phyloP scores from a whole-genome alignment of 2,888 invertebrate species.

The Watsonalla binaria region DNA sequence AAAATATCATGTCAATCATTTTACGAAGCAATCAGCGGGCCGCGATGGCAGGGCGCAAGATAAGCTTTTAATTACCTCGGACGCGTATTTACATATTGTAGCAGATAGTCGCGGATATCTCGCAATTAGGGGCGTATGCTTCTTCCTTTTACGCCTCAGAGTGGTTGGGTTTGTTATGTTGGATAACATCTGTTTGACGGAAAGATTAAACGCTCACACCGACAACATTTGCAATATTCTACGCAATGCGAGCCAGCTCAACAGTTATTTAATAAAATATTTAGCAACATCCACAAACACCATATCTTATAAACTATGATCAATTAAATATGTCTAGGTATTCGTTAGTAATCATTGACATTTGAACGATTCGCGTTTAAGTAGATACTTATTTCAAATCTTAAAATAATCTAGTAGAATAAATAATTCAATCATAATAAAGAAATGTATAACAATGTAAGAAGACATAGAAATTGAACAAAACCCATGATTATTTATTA shows the following conservation, averaged over 20 bases:
- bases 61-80: slow-evolving; percentile 75
- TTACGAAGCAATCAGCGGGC: slow-evolving; percentile 66
- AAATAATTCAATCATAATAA: background rate
- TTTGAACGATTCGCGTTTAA: slow-evolving; percentile 35
- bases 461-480: too few species aligned
- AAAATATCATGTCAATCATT: slow-evolving; percentile 76
- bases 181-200: slow-evolving; percentile 68
- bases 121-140: slow-evolving; percentile 72
- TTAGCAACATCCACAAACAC: slow-evolving; percentile 28
- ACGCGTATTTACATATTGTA: slow-evolving; percentile 75
- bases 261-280: slow-evolving; percentile 30
- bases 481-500: too few species aligned
- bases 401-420: slow-evolving; percentile 11
- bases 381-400: slow-evolving; percentile 7
- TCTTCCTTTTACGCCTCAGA: slow-evolving; percentile 66
- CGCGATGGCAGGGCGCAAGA: slow-evolving; percentile 63
- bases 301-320: slow-evolving; percentile 30
- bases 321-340: slow-evolving; percentile 32
- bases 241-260: slow-evolving; percentile 15
- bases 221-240: slow-evolving; percentile 42
- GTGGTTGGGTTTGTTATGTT: slow-evolving; percentile 48
- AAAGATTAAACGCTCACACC: slow-evolving; percentile 56
- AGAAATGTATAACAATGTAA: too few species aligned
- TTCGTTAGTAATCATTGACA: slow-evolving; percentile 37
- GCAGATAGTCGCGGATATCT: slow-evolving; percentile 69